Conservation (phyloP, 1,140 invertebrate species). For the Lasaia peninsularis region DNA sequence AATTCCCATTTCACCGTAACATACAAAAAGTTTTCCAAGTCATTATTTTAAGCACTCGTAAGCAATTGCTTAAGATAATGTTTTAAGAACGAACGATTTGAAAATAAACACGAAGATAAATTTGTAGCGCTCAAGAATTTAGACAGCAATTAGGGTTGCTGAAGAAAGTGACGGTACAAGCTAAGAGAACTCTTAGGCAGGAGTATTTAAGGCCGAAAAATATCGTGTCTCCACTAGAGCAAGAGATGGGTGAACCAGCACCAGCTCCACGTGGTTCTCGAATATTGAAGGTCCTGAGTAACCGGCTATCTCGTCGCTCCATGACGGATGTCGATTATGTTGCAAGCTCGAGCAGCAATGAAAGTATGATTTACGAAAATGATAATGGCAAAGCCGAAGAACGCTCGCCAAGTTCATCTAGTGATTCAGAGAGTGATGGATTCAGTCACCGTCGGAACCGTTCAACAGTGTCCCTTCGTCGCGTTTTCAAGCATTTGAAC, state of each 20-base stretch:
- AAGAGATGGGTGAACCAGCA: constrained; percentile 49
- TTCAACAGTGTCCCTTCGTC: constrained; percentile 82
- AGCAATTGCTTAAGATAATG: constrained; percentile 25
- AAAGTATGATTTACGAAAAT: constrained; percentile 66
- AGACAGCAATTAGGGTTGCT: constrained; percentile 44
- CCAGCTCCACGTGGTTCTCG: constrained; percentile 76
- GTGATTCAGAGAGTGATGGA: constrained; percentile 79
- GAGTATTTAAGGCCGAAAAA: constrained; percentile 64
- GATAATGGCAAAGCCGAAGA: constrained; percentile 51
- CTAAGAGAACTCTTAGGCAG: constrained; percentile 41
- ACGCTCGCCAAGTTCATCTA: constrained; percentile 77
- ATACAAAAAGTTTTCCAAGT: neutral
- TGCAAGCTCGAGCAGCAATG: constrained; percentile 77
- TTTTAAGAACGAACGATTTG: constrained; percentile 50
- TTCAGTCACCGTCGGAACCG: constrained; percentile 78
- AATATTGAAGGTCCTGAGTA: constrained; percentile 80
- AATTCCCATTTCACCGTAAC: neutral
- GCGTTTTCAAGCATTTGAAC: constrained; percentile 83
- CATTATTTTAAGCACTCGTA: neutral
- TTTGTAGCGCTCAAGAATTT: constrained; percentile 52
- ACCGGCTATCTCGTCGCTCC: constrained; percentile 75
- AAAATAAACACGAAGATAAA: constrained; percentile 57
- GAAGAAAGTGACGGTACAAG: constrained; percentile 38
- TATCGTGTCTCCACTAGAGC: constrained; percentile 68
- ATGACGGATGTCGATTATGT: constrained; percentile 78